Evolutionary conservation across 2,888 invertebrate genomes (phyloP), one percentile per base, ranked within the genome.

Genomic region (Tetheella fluctuosa): DNA sequence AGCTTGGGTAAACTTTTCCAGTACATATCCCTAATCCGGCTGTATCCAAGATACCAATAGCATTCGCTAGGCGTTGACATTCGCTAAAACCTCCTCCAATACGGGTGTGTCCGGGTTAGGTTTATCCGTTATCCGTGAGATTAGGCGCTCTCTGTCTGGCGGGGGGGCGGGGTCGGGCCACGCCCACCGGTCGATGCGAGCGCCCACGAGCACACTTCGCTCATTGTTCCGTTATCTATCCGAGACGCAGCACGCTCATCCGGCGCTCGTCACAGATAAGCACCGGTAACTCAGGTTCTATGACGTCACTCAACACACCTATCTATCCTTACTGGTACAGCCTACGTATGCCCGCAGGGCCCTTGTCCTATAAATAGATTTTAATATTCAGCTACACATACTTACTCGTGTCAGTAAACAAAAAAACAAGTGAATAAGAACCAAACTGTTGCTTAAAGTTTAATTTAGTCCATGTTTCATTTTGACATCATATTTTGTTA

Each of bases 101-200:
- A 71, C 87, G 82, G 84, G 84, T 80, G 83, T 83, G 80, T 72
- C 74, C 73, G 87, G 83, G 79, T 89, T 87, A 90, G 85, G 85
- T 85, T 91, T 87, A 92, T 92, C 92, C 92, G 86, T 90, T 92
- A 93, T 91, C 89, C 91, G 84, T 73, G n/a, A 90, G 93, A 93
- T 93, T 91, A 93, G 90, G 77, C 83, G 87, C 76, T 86, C 86
- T 86, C 86, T 84, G 84, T 85, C 85, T 85, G 77, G 81, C 79
- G 86, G 85, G 75, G 48, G 80, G 92, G 92, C 90, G 90, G 90
- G 87, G 89, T 83, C 84, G 68, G 71, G 85, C 86, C 91, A 90
- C 91, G 91, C 91, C 91, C 80, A 88, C 89, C 91, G 91, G 90
- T 91, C 91, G 91, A 91, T 91, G 89, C 83, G 79, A 48, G 86